Evolutionary conservation across 2,888 invertebrate genomes (phyloP), one percentile per base, ranked within the genome.

Genomic region (Hylaea fasciaria): DNA sequence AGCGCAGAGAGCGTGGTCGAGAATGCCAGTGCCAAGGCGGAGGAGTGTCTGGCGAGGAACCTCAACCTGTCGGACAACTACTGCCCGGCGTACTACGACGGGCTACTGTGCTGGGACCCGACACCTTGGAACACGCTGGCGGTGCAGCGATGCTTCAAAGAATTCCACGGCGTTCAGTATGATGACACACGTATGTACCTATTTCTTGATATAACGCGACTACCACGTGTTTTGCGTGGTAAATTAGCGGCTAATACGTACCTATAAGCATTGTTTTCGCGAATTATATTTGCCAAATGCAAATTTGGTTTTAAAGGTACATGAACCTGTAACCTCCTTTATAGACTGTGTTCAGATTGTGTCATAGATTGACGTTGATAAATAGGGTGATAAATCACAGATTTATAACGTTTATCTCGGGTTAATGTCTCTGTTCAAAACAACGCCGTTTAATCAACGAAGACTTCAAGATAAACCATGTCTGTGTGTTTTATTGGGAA

Each of bases 31-130:
- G 86, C 81, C 45, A 80, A 76, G 67, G 74, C 70, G 59, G 79
- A 86, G 63, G 88, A 89, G 69, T 92, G 92, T 64, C 62, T 86
- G 73, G 81, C 77, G 66, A 81, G 78, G 71, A 84, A 88, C 61
- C 57, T 72, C 58, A 83, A 85, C 53, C 58, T 84, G 46, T 74
- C 82, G 17, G 78, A 78, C 37, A 78, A 76, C 54, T 84, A 79
- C 80, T 97, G 97, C 79, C 94, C 94, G 57, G 94, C 95, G 40
- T 94, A 94, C 70, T 96, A 95, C 92, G 97, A 97, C 78, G 94
- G 94, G 3, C 88, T 97, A 59, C 91, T 96, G 37, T 98, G 97
- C 83, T 98, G 97, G 98, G 97, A 96, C 11, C 93, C 95, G 2
- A 96, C 97, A 1, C 92, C 94, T 0, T 94, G 94, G 64, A 95